Base-by-base conservation (phyloP, 2,113 vertebrate species). In the Sander lucioperca region DNA sequence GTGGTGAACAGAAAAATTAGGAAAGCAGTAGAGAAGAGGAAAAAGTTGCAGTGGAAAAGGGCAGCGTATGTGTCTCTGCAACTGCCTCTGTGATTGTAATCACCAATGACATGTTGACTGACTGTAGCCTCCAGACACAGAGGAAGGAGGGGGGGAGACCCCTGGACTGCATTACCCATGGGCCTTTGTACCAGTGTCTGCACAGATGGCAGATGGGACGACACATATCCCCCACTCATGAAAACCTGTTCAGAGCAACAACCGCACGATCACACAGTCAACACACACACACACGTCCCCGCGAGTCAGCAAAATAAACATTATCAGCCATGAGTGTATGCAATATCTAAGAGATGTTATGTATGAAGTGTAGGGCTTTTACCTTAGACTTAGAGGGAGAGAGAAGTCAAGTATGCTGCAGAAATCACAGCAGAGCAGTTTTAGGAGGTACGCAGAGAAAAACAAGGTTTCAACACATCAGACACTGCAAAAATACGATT, bases 131-230 rank as follows among this genome's bases (percentile, higher is more conserved):
- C 51, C 69, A 89, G 86, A 77, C 78, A 82, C 50, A 39, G 16
- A 61, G n/a, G 76, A 50, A 11, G 51, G 71, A 27, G 47, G 63
- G 65, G 62, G 67, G 48, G 70, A 36, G 45, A 16, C 69, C 65
- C 53, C 64, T 47, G 82, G 84, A 92, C 90, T 88, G 81, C 86
- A 89, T 92, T 86, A 92, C 93, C 93, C 93, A 91, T 78, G 90
- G 88, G 91, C 33, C 88, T 79, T 75, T 84, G 83, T 72, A 85
- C 69, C 80, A 80, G 75, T 57, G n/a, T 83, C 64, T 76, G 80
- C 89, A 90, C 92, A 93, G 89, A 93, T 90, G 91, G 86, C 65
- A 89, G 79, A 84, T 83, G 66, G 72, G 70, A 77, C 36, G 19
- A 68, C 45, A 83, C 56, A 66, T 64, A 85, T 58, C 72, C 75